Evolutionary conservation across 35 echinoderm and acorn worm species (phyloP).

Genomic region (Acanthaster planci): DNA sequence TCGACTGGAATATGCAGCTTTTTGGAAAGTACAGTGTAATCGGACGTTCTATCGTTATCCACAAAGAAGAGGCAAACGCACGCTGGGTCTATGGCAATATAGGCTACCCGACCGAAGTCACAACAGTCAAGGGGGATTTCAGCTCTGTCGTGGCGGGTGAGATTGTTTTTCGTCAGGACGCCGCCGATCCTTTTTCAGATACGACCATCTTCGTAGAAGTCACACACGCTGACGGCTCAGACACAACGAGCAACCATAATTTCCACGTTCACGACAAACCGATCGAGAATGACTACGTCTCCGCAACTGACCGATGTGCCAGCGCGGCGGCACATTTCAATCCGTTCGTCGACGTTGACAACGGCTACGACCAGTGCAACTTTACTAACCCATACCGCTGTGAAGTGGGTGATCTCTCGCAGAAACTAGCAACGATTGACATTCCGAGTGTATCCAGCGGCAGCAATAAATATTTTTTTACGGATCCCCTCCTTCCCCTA

Average conservation of each 20-base stretch:
- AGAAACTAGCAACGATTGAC: conserved; percentile 60
- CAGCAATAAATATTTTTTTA: conserved; percentile 79
- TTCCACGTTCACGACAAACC: conserved; percentile 80
- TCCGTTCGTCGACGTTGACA: conserved; percentile 77
- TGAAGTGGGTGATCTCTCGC: conserved; percentile 86
- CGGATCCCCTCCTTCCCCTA: conserved; percentile 83
- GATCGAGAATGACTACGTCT: conserved; percentile 60
- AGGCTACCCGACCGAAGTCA: conserved; percentile 61
- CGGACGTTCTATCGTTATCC: conserved; percentile 83
- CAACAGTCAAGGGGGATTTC: conserved; percentile 71
- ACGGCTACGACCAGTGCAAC: conserved; percentile 59
- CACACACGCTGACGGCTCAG: conserved; percentile 66
- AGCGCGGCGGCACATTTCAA: conserved; percentile 77
- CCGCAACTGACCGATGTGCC: conserved; percentile 38
- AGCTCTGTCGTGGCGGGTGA: conserved; percentile 65
- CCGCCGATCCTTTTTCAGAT: conserved; percentile 78
- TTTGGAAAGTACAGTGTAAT: conserved; percentile 88
- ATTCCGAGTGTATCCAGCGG: conserved; percentile 46
- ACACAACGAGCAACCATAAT: conserved; percentile 62
- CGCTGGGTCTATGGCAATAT: conserved; percentile 86
- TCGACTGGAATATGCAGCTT: conserved; percentile 92
- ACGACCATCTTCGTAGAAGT: conserved; percentile 87
- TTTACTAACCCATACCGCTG: conserved; percentile 64
- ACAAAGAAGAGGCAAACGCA: conserved; percentile 28
- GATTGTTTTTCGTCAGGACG: conserved; percentile 73